Evolutionary conservation across 2,888 invertebrate genomes (phyloP), one percentile per base, ranked within the genome.

Genomic region (Mallateleia sp.): DNA sequence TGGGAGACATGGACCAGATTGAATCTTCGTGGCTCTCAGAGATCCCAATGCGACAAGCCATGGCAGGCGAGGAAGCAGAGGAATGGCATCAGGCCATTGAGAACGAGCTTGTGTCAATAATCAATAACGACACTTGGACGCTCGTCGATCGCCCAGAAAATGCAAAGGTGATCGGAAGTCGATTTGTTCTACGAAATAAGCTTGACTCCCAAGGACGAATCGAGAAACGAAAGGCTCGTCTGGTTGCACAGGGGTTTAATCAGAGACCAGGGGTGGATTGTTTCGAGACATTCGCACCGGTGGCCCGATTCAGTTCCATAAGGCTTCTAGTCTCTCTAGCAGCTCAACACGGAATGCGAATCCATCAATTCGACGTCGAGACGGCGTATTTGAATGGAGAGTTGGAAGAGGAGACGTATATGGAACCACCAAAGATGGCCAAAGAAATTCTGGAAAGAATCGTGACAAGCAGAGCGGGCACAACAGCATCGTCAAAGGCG

Each of bases 61-160:
- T 45, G 45, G 15, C 45, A 3, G n/a, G 45, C 11, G 15, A n/a
- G 2, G n/a, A 56, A 6, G 54, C 54, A 2, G 28, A 25, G 15
- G n/a, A 56, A 24, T 56, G 54, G 28, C 54, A 56, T 5, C 15
- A 56, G 28, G 54, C 54, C 25, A 56, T 56, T 25, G 15, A 56
- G 7, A 25, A 2, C 11, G 54, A 56, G 15, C 15, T 56, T 15
- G 28, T 14, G 28, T 56, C 54, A 15, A 28, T 56, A 14, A 24
- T 56, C 6, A n/a, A 9, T 2, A 56, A 56, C 7, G 54, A 56
- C n/a, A 56, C 54, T n/a, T 56, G 28, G 54, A 56, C 28, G 14
- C 25, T 56, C 25, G n/a, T 56, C 14, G n/a, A 56, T 56, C 54
- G 54, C 7, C 45, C 15, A 45, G 7, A n/a, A 11, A 7, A n/a